These are phyloP conservation scores for Ispidina picta DNA, from an alignment of 2,797 vertebrate genomes.

Conservation along the genomic window DNA sequence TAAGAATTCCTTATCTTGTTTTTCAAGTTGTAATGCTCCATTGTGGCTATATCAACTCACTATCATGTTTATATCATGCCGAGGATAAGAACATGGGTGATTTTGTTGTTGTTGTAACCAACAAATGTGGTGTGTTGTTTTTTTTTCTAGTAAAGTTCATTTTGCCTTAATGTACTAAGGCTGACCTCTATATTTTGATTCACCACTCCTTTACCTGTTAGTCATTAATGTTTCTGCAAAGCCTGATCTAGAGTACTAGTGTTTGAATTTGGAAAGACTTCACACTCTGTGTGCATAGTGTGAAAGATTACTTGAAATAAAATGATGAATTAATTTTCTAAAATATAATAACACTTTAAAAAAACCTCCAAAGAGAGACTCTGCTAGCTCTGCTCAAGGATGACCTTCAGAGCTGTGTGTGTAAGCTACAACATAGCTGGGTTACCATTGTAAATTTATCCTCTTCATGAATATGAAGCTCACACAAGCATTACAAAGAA, in stretches of 20 bases:
- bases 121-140: background rate
- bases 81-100: background rate
- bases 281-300: background rate
- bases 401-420: background rate
- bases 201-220: constrained; percentile 1
- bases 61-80: background rate
- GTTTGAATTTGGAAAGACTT: constrained; percentile 15
- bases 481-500: constrained; percentile 13
- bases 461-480: constrained; percentile 5
- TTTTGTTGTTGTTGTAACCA: background rate
- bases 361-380: background rate
- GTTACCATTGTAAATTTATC: background rate
- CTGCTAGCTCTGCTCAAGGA: too few species aligned
- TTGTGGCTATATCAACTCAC: background rate
- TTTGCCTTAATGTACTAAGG: background rate
- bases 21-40: background rate
- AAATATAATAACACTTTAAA: background rate
- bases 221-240: background rate
- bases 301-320: constrained; percentile 1
- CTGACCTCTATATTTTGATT: background rate
- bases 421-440: background rate
- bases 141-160: background rate
- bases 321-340: constrained; percentile 37
- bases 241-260: background rate
- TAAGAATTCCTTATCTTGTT: background rate